A percentile compares a stretch with the other conserved stretches of the same genome.
Evolutionary conservation across 2,797 vertebrate genomes (phyloP).

Genomic region (Schizopygopsis malacanthus): DNA sequence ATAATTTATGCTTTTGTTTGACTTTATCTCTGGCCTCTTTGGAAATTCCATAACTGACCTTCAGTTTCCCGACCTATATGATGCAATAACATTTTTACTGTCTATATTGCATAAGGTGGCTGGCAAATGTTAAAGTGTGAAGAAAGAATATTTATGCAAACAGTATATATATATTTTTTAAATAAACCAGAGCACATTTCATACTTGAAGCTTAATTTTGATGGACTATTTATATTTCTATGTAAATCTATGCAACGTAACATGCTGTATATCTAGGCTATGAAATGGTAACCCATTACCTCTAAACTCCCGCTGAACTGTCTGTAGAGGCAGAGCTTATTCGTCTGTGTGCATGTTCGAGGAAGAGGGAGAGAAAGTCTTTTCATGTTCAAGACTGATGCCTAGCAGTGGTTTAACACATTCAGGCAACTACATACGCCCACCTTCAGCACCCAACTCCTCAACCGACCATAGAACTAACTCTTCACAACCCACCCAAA

Average conservation of each 20-base stretch:
- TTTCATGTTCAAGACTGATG: conserved; percentile 60
- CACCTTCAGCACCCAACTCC: conserved; percentile 32
- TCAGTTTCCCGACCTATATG: neutral
- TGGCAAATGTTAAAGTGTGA: neutral
- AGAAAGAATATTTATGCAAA: neutral
- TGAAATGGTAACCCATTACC: conserved; percentile 41
- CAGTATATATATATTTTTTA: neutral
- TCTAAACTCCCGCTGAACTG: conserved; percentile 30
- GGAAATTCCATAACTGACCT: neutral
- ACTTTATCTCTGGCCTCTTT: neutral
- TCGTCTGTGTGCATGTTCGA: conserved; percentile 38
- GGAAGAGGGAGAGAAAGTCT: conserved; percentile 53
- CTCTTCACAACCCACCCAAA: conserved; percentile 8
- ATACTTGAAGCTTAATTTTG: neutral
- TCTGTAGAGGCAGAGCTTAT: neutral
- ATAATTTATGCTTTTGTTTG: neutral
- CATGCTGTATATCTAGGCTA: conserved; percentile 22
- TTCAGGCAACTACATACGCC: conserved; percentile 48
- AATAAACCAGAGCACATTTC: neutral
- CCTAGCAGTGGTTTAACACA: conserved; percentile 60
- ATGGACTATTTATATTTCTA: neutral
- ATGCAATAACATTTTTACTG: neutral
- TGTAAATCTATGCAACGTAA: neutral
- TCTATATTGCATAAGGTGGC: neutral
- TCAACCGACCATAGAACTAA: conserved; percentile 18